These are phyloP conservation scores for Odiellus spinosus DNA, from an alignment of 2,888 invertebrate species.

Conservation along the genomic window DNA sequence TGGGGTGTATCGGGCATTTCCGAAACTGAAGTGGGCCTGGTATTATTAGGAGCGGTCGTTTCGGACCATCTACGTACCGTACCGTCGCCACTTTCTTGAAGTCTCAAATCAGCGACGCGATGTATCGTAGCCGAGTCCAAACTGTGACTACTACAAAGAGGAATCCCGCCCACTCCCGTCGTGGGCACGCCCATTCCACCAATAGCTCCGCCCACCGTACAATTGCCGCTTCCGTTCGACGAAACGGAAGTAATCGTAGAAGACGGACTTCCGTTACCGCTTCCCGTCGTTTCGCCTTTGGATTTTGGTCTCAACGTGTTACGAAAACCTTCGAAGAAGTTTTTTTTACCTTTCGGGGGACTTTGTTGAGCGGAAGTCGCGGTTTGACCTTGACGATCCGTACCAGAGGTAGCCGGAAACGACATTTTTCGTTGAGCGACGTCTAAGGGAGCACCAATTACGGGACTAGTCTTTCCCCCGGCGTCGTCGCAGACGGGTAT, in stretches of 20 bases:
- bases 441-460: neutral
- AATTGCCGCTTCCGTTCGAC: too few species aligned
- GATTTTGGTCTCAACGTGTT: constrained; percentile 16
- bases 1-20: constrained; percentile 14
- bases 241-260: too few species aligned
- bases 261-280: constrained; percentile 10
- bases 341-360: constrained; percentile 15
- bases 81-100: constrained; percentile 12
- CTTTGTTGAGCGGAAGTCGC: constrained; percentile 10
- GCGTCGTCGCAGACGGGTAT: neutral
- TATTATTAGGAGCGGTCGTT: constrained; percentile 13
- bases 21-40: constrained; percentile 15
- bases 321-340: constrained; percentile 17
- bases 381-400: constrained; percentile 2
- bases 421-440: neutral
- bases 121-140: constrained; percentile 16
- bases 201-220: too few species aligned
- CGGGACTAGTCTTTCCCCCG: neutral
- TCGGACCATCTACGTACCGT: constrained; percentile 18
- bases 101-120: constrained; percentile 6
- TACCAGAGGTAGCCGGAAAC: constrained; percentile 9
- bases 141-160: constrained; percentile 18
- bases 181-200: too few species aligned
- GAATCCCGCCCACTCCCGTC: neutral
- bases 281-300: constrained; percentile 13